Percentiles rank a stretch among this genome's conserved stretches.
These are phyloP conservation scores for Ochropleura plecta DNA, from an alignment of 2,888 invertebrate genomes.

Conservation along the genomic window DNA sequence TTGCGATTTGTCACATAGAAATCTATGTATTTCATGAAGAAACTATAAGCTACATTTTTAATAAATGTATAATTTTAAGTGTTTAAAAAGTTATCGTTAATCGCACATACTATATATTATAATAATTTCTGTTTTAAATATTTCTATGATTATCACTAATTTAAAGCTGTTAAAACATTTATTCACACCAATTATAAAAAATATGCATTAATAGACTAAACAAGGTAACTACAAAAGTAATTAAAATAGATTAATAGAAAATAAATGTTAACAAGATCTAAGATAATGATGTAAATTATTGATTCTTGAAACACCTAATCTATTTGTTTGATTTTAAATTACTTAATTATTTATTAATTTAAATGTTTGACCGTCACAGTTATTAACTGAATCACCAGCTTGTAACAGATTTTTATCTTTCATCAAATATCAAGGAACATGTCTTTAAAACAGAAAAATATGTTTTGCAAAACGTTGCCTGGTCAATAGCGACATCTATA, in stretches of 20 bases:
- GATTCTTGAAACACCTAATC: background rate
- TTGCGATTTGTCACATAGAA: background rate
- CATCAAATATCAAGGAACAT: background rate
- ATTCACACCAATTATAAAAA: constrained; percentile 12
- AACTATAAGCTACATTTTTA: background rate
- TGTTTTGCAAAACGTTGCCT: background rate
- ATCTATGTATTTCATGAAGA: background rate
- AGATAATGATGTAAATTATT: constrained; percentile 22
- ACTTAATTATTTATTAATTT: background rate
- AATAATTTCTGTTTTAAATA: background rate
- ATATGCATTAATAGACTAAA: background rate
- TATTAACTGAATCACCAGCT: background rate
- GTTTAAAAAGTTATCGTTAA: background rate
- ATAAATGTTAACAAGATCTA: constrained; percentile 27
- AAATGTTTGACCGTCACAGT: constrained; percentile 3
- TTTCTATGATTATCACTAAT: too few species aligned
- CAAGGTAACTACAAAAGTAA: constrained; percentile 12
- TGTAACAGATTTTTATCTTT: background rate
- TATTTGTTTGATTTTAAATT: constrained; percentile 19
- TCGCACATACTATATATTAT: background rate
- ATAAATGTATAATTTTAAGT: too few species aligned
- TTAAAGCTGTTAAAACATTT: background rate
- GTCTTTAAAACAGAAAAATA: background rate
- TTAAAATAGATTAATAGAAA: constrained; percentile 23
- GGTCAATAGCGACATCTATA: background rate